phyloP scores from a whole-genome alignment of 2,888 invertebrate genomes.

The Cosmorhoe ocellata region DNA sequence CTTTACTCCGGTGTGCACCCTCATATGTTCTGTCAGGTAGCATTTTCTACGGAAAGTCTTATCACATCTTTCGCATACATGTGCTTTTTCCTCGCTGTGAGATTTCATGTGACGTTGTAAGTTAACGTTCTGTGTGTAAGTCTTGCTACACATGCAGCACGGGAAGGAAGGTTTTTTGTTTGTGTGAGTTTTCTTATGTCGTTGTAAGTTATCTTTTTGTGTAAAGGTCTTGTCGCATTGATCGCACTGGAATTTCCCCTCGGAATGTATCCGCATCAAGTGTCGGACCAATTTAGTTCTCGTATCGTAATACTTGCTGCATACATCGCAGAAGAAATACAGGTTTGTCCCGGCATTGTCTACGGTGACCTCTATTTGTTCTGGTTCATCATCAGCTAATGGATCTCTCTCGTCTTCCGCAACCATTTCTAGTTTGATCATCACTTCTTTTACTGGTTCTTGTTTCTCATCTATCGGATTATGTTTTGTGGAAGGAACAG shows the following conservation, averaged over 20 bases:
- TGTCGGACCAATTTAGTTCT: conserved; percentile 10
- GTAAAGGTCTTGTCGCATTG: conserved; percentile 6
- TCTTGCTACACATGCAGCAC: conserved; percentile 3
- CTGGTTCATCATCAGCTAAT: not conserved
- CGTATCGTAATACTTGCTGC: conserved; percentile 7
- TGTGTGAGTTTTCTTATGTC: conserved; percentile 5
- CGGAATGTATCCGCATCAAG: conserved; percentile 6
- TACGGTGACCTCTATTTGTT: not conserved
- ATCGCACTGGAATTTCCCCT: conserved; percentile 6
- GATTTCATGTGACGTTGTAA: conserved; percentile 8
- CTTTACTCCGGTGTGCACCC: conserved; percentile 1
- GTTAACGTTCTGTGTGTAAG: conserved; percentile 7
- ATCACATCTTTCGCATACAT: conserved; percentile 3
- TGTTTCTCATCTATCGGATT: not conserved
- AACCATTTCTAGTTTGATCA: not conserved
- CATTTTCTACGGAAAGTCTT: conserved; percentile 7
- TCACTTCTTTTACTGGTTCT: not conserved
- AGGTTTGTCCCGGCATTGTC: not conserved
- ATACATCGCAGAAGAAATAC: conserved; percentile 8
- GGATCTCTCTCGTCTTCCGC: conserved; percentile 7
- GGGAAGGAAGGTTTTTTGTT: not conserved
- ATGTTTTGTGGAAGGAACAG: not conserved
- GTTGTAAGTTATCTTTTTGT: conserved; percentile 2
- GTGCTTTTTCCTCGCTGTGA: conserved; percentile 5
- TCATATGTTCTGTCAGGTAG: conserved; percentile 12